These are phyloP conservation scores for Chrysoperla carnea DNA, from an alignment of 1,140 invertebrate genomes.

Conservation along the genomic window DNA sequence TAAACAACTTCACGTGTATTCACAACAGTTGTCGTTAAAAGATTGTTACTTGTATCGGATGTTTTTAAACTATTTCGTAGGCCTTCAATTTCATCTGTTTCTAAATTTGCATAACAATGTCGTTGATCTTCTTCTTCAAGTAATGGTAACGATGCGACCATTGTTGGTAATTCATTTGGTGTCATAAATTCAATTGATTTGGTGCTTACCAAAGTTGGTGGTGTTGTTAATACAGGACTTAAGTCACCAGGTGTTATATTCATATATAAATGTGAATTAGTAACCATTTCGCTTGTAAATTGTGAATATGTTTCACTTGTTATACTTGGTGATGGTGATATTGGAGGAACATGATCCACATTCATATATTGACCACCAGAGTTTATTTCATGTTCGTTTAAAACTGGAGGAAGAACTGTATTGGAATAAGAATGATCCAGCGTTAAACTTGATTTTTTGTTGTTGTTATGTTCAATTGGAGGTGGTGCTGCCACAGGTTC, in stretches of 20 bases:
- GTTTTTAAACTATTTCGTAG: conserved; percentile 22
- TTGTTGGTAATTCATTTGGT: not conserved
- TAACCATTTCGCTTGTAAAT: conserved; percentile 24
- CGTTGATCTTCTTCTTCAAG: conserved; percentile 21
- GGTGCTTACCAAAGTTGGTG: not conserved
- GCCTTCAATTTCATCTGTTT: conserved; percentile 35
- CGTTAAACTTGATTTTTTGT: conserved; percentile 13
- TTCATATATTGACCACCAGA: conserved; percentile 22
- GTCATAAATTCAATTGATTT: not conserved
- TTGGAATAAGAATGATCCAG: conserved; percentile 13
- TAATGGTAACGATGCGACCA: conserved; percentile 4
- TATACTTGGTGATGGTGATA: conserved; percentile 23
- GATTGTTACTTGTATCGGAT: conserved; percentile 13
- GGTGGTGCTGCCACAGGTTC: conserved; percentile 5
- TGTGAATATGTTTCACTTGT: conserved; percentile 30
- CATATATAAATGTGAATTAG: conserved; percentile 38
- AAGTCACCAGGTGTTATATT: conserved; percentile 33
- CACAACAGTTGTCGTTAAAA: conserved; percentile 25
- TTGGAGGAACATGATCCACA: conserved; percentile 16
- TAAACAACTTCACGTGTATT: conserved; percentile 49
- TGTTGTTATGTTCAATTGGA: conserved; percentile 23
- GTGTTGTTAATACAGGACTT: not conserved
- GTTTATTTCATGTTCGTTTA: conserved; percentile 5
- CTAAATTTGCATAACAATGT: conserved; percentile 46
- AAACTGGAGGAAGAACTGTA: conserved; percentile 6